Evolutionary conservation across 2,888 invertebrate species (phyloP).

Genomic region (Pseudeuparius sepicola): DNA sequence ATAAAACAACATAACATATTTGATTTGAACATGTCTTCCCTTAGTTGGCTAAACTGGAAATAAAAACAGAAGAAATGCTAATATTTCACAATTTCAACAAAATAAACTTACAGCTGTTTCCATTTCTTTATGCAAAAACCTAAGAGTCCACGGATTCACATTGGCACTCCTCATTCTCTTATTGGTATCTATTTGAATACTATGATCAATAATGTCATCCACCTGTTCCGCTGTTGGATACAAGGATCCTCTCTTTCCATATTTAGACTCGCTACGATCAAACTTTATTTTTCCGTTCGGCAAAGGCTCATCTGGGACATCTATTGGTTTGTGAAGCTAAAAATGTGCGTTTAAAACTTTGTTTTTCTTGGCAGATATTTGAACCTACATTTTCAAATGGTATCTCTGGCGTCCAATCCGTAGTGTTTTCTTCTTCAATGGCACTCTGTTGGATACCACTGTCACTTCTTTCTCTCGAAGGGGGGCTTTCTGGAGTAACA

Average conservation of each 20-base stretch:
- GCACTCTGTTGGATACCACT: conserved; percentile 41
- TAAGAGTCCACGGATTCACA: conserved; percentile 76
- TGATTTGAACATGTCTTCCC: conserved; percentile 90
- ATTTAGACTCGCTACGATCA: conserved; percentile 32
- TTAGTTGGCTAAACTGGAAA: conserved; percentile 64
- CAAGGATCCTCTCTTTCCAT: too few species aligned
- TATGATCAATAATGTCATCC: conserved; percentile 73
- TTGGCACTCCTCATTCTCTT: conserved; percentile 79
- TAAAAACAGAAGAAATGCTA: too few species aligned
- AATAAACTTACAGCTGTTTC: conserved; percentile 57
- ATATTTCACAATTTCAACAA: too few species aligned
- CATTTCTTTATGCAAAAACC: conserved; percentile 71
- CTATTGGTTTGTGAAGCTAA: conserved; percentile 13
- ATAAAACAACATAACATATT: conserved; percentile 89
- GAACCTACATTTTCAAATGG: conserved; percentile 84
- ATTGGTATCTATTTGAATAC: conserved; percentile 83
- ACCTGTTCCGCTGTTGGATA: conserved; percentile 48
- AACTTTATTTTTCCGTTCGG: conserved; percentile 35
- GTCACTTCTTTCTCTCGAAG: conserved; percentile 35
- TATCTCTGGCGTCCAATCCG: conserved; percentile 86
- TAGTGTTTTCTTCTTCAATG: conserved; percentile 66
- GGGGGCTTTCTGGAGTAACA: conserved; percentile 26
- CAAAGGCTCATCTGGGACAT: conserved; percentile 23
- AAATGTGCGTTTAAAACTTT: conserved; percentile 37
- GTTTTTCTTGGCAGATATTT: conserved; percentile 34